phyloP scores from a whole-genome alignment of 2,888 invertebrate species.

The Aphelenchoides bicaudatus region DNA sequence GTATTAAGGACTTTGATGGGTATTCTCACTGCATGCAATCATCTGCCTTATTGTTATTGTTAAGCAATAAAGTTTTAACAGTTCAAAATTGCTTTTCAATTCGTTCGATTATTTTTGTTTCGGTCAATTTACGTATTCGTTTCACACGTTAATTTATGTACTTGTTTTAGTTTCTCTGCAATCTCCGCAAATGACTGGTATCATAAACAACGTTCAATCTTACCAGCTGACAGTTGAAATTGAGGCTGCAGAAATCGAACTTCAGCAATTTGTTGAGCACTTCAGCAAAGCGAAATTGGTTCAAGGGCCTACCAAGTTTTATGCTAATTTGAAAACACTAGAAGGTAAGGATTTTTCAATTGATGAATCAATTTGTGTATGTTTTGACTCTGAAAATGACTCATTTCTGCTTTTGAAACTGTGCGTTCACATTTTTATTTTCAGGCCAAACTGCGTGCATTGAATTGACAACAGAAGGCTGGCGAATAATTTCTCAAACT shows the following conservation, averaged over 20 bases:
- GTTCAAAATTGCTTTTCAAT: too few species aligned
- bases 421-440: conserved; percentile 2
- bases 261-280: conserved; percentile 28
- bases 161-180: too few species aligned
- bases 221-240: conserved; percentile 24
- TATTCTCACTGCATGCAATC: too few species aligned
- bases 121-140: too few species aligned
- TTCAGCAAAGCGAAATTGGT: conserved; percentile 27
- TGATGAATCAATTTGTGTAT: background rate
- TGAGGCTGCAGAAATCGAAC: conserved; percentile 31
- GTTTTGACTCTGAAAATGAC: background rate
- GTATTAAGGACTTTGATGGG: too few species aligned
- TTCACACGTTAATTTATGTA: too few species aligned
- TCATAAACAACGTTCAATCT: too few species aligned
- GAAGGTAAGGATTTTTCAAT: conserved; percentile 28
- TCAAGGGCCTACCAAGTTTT: conserved; percentile 31
- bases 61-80: too few species aligned
- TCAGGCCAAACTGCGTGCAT: conserved; percentile 29
- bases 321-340: conserved; percentile 31
- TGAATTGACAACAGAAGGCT: conserved; percentile 34
- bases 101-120: too few species aligned
- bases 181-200: too few species aligned
- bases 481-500: conserved; percentile 35
- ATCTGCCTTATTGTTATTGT: too few species aligned
- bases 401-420: background rate